Evolutionary conservation across 2,888 invertebrate species (phyloP).

Genomic region (Melanophora roralis): DNA sequence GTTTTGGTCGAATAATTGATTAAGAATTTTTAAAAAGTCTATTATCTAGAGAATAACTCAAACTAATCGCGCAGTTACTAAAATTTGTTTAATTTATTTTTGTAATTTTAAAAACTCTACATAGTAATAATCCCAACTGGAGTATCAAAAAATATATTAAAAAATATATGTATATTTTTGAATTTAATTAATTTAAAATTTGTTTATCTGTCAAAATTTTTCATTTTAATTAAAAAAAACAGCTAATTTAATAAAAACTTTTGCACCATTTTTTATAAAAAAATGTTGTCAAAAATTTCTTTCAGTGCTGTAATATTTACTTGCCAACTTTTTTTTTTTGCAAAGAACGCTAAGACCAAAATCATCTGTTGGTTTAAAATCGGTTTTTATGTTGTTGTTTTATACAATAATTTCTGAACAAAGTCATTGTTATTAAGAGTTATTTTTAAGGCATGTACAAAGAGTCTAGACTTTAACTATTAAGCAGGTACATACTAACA

Average conservation of each 20-base stretch:
- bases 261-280: no score
- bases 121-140: no score
- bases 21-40: no score
- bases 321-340: conserved; percentile 8
- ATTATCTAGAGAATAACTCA: no score
- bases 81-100: no score
- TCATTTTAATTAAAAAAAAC: background rate
- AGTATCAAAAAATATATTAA: no score
- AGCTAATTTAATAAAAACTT: background rate
- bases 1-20: no score
- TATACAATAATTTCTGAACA: background rate
- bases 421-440: conserved; percentile 29
- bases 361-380: background rate
- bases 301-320: conserved; percentile 21
- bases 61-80: no score
- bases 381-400: conserved; percentile 15
- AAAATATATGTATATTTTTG: no score
- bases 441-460: background rate
- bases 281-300: background rate
- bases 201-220: no score
- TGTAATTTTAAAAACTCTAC: no score
- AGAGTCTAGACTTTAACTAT: conserved; percentile 8
- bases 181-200: no score
- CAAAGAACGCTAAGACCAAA: background rate
- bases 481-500: background rate